These are phyloP conservation scores for Adineta ricciae DNA, from an alignment of 2,888 invertebrate genomes.

Conservation along the genomic window DNA sequence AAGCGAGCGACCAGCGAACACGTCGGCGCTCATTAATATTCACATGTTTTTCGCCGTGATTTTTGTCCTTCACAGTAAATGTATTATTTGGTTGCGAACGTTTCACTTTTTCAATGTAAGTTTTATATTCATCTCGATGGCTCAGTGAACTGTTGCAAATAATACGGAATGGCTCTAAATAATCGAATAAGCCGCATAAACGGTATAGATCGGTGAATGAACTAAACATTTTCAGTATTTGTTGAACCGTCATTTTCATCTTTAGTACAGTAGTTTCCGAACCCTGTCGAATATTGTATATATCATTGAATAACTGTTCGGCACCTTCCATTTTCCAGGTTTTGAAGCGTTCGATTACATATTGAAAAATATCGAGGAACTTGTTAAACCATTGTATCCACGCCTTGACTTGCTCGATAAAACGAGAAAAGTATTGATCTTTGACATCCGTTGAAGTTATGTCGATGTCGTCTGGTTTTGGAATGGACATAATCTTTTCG, in stretches of 20 bases:
- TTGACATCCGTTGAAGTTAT: background rate
- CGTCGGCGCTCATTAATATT: background rate
- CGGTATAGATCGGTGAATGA: background rate
- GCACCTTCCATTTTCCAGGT: background rate
- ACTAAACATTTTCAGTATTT: background rate
- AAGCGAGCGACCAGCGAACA: background rate
- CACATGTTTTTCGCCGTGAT: background rate
- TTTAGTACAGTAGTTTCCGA: background rate
- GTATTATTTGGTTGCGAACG: background rate
- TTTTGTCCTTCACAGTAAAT: background rate
- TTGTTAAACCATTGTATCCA: constrained; percentile 8
- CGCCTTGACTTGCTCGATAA: background rate
- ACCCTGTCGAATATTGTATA: background rate
- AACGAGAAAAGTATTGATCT: background rate
- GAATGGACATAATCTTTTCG: background rate
- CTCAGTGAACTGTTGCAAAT: background rate
- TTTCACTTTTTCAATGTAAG: background rate
- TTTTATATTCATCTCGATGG: background rate
- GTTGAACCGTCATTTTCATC: background rate
- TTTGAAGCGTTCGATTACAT: background rate
- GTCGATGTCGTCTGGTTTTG: background rate
- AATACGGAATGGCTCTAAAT: background rate
- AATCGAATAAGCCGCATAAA: background rate
- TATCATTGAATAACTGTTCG: background rate
- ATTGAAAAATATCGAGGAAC: background rate